A percentile compares a stretch with the other conserved stretches of the same genome.
Conservation (phyloP, 1,140 invertebrate species). For the Drosophila quadrilineata region DNA sequence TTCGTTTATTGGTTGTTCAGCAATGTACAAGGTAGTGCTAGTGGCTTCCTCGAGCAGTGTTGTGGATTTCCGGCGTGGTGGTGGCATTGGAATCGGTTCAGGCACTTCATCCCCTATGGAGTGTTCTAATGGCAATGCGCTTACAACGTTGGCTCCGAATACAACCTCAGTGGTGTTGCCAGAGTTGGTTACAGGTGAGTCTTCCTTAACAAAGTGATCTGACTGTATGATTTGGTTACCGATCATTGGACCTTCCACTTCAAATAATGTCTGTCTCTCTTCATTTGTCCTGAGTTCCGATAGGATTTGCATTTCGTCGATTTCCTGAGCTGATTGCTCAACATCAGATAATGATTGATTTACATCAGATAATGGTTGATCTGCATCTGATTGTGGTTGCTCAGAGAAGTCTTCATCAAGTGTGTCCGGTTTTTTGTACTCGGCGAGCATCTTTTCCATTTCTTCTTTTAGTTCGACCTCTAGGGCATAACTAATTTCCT, state of each 20-base stretch:
- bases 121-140: slow-evolving; percentile 55
- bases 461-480: slow-evolving; percentile 58
- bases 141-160: slow-evolving; percentile 46
- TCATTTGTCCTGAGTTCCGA: no score
- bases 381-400: slow-evolving; percentile 36
- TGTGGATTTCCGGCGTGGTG: slow-evolving; percentile 69
- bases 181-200: slow-evolving; percentile 14
- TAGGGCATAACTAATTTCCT: slow-evolving; percentile 59
- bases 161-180: slow-evolving; percentile 57
- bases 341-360: slow-evolving; percentile 36
- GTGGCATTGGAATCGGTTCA: slow-evolving; percentile 52
- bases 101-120: slow-evolving; percentile 25
- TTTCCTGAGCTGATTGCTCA: slow-evolving; percentile 19
- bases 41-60: slow-evolving; percentile 49
- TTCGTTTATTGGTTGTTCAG: slow-evolving; percentile 42
- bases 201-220: slow-evolving; percentile 17
- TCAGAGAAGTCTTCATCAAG: no score
- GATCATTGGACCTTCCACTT: slow-evolving; percentile 21
- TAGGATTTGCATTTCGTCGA: slow-evolving; percentile 4
- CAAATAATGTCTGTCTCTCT: slow-evolving; percentile 19
- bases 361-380: slow-evolving; percentile 31
- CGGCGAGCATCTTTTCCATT: slow-evolving; percentile 59
- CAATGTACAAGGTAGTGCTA: slow-evolving; percentile 30
- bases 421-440: slow-evolving; percentile 44
- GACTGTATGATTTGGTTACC: background rate